Evolutionary conservation across 2,888 invertebrate genomes (phyloP).

Genomic region (Lumbricus terrestris): DNA sequence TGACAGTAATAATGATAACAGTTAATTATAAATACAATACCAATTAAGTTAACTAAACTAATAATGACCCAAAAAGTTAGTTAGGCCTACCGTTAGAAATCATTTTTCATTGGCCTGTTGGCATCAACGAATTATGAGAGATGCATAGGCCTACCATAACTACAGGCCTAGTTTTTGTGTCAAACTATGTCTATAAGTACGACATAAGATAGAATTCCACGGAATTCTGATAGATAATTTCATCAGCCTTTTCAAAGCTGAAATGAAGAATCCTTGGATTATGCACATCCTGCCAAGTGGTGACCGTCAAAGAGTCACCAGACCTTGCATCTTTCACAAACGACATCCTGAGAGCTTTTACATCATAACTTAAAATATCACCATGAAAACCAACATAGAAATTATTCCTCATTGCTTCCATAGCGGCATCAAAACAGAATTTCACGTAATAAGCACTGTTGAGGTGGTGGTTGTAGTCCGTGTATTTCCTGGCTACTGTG

Average conservation of each 20-base stretch:
- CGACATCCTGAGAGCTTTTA: conserved; percentile 44
- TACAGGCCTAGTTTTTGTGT: no score
- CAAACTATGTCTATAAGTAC: no score
- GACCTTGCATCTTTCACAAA: conserved; percentile 49
- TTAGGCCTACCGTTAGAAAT: no score
- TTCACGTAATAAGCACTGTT: conserved; percentile 38
- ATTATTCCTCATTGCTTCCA: conserved; percentile 28
- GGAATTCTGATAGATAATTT: background rate
- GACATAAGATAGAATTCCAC: background rate
- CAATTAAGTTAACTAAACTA: no score
- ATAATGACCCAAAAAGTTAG: no score
- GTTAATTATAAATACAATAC: no score
- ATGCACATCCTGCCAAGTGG: conserved; percentile 44
- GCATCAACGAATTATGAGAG: no score
- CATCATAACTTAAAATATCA: conserved; percentile 40
- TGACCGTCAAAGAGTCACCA: conserved; percentile 44
- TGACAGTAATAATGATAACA: no score
- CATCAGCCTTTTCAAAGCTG: conserved; percentile 17
- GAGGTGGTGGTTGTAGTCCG: conserved; percentile 37
- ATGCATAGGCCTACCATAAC: no score
- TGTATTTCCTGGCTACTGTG: conserved; percentile 36
- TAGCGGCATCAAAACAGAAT: conserved; percentile 39
- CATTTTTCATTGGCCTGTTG: no score
- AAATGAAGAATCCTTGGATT: conserved; percentile 32
- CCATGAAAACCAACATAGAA: conserved; percentile 35